Conservation (phyloP, 2,797 vertebrate genomes). For the Chaetophractus vellerosus region DNA sequence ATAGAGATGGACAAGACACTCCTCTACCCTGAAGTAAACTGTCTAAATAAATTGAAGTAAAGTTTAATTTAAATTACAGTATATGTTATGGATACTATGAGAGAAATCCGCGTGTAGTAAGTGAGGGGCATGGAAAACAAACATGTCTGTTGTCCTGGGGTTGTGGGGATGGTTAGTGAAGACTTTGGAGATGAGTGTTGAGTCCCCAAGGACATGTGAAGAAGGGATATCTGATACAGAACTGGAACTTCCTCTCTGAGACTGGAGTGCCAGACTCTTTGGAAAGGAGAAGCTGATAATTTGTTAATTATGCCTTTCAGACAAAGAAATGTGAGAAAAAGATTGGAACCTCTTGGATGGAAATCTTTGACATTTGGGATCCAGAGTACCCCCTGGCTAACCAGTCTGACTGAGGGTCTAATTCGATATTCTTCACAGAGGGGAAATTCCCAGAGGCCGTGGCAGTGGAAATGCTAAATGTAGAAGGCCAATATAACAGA, state of each 20-base stretch:
- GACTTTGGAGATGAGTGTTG: neutral
- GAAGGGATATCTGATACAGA: neutral
- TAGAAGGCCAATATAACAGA: constrained; percentile 18
- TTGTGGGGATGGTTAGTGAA: neutral
- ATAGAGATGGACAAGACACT: neutral
- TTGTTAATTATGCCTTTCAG: constrained; percentile 43
- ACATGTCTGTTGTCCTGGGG: neutral
- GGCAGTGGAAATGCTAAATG: constrained; percentile 56
- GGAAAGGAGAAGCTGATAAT: neutral
- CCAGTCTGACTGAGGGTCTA: neutral
- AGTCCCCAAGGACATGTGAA: neutral
- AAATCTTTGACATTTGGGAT: constrained; percentile 77
- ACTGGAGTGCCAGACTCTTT: neutral
- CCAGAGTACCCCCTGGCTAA: neutral
- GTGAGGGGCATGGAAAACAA: neutral
- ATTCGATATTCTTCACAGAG: constrained; percentile 56
- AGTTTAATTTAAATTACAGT: too few relatives aligned
- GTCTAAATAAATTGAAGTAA: neutral
- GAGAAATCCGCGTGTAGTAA: neutral
- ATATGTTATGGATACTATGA: neutral
- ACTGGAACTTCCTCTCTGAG: neutral
- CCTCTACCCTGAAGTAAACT: neutral
- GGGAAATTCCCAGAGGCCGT: constrained; percentile 45
- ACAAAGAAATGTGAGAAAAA: constrained; percentile 32
- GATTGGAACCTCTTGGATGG: constrained; percentile 12